phyloP scores from a whole-genome alignment of 2,888 invertebrate species.

The Drosophila yooni region DNA sequence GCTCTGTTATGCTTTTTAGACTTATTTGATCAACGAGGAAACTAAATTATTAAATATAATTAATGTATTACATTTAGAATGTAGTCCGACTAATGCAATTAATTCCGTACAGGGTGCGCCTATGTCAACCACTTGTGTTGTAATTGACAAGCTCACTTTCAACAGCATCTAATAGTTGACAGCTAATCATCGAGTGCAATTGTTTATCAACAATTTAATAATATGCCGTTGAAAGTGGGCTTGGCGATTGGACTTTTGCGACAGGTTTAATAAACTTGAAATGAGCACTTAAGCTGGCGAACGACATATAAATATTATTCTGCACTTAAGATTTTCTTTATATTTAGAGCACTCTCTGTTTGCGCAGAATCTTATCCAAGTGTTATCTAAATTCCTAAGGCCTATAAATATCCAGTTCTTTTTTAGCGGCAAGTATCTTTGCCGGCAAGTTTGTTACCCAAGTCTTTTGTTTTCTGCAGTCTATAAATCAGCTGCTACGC shows the following conservation, averaged over 20 bases:
- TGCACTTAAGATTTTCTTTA: background rate
- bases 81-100: background rate
- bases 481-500: constrained; percentile 61
- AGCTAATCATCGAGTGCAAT: constrained; percentile 13
- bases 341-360: background rate
- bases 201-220: background rate
- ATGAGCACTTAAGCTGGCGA: background rate
- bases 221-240: background rate
- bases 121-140: background rate
- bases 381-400: background rate
- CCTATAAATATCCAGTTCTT: constrained; percentile 1
- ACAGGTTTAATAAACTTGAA: constrained; percentile 8
- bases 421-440: constrained; percentile 10
- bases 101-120: background rate
- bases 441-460: constrained; percentile 59
- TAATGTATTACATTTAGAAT: background rate
- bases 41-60: background rate
- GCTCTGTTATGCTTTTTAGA: background rate
- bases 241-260: background rate
- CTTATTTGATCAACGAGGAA: background rate
- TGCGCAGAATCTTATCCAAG: background rate
- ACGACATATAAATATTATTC: background rate
- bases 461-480: constrained; percentile 70
- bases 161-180: background rate
- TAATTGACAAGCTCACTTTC: background rate